These are phyloP conservation scores for Lasioglossum leucozonium DNA, from an alignment of 2,888 invertebrate species.

Conservation along the genomic window DNA sequence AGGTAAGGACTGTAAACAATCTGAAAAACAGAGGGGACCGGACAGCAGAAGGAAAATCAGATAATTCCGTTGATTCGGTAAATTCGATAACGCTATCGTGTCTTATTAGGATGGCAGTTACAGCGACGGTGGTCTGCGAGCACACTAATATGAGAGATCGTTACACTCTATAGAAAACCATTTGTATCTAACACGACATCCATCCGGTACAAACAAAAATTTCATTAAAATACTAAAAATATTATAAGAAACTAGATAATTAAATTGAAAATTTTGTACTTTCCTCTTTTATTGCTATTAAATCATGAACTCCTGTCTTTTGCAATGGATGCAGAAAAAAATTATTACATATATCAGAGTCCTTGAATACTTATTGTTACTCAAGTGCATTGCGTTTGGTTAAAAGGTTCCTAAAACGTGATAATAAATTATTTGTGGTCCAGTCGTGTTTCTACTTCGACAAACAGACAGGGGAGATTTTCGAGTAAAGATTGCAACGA, in stretches of 20 bases:
- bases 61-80: slow-evolving; percentile 57
- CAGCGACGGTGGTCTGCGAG: slow-evolving; percentile 2
- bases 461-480: background rate
- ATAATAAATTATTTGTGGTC: background rate
- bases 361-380: no score
- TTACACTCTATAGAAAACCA: background rate
- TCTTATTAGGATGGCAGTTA: slow-evolving; percentile 13
- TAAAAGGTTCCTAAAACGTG: background rate
- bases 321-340: no score
- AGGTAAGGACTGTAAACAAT: slow-evolving; percentile 8
- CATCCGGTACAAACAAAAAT: background rate
- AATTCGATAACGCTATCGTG: slow-evolving; percentile 55
- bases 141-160: background rate
- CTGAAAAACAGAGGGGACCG: background rate
- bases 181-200: background rate
- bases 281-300: no score
- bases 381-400: no score
- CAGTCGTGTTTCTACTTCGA: background rate
- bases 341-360: no score
- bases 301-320: no score
- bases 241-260: background rate
- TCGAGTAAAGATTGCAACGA: background rate
- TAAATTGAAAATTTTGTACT: no score
- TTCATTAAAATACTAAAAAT: background rate
- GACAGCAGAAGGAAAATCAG: slow-evolving; percentile 44